Base-by-base conservation (phyloP, 2,797 vertebrate genomes). In the Anguilla marmorata region DNA sequence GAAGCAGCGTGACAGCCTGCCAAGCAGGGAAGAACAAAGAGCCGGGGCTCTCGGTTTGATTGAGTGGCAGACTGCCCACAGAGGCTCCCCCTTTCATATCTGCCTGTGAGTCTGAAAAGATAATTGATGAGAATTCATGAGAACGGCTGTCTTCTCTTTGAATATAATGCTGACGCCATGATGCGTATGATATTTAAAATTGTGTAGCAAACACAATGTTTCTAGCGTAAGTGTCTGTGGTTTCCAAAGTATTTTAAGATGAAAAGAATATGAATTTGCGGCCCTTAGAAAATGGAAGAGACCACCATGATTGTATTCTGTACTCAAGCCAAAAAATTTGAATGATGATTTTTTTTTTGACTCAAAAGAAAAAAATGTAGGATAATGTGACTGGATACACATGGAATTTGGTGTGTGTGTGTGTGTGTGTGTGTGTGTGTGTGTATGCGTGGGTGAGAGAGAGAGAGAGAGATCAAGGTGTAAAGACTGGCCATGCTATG, bases 1-100 rank as follows among this genome's bases (percentile, higher is more conserved):
- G 91, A 89, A 88, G 72, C 87, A 89, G 89, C 88, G 76, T 69
- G 69, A 86, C 88, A 69, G 79, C 41, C 56, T 69, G 76, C 91
- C 91, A 90, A 88, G 88, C 87, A 72, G 90, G 80, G 88, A 87
- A 90, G 90, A 91, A 92, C 90, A 93, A 92, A 92, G 84, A 88
- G 85, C 83, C 89, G 85, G 85, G 90, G 90, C 88, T 86, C 89
- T 89, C 3, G 89, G 89, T 90, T 88, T 88, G 90, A 89, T 90
- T 88, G 90, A 91, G 89, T 89, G 87, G 87, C 88, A 74, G 90
- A 85, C 88, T 89, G 91, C 85, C 90, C 83, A 79, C 88, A 85
- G 86, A 91, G 87, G 85, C 87, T 74, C 89, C 87, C 80, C 63
- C 85, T 66, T 86, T 91, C 85, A 86, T 87, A 90, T 90, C 89